Conservation (phyloP, 2,113 vertebrate genomes). For the Ancistrus triradiatus region DNA sequence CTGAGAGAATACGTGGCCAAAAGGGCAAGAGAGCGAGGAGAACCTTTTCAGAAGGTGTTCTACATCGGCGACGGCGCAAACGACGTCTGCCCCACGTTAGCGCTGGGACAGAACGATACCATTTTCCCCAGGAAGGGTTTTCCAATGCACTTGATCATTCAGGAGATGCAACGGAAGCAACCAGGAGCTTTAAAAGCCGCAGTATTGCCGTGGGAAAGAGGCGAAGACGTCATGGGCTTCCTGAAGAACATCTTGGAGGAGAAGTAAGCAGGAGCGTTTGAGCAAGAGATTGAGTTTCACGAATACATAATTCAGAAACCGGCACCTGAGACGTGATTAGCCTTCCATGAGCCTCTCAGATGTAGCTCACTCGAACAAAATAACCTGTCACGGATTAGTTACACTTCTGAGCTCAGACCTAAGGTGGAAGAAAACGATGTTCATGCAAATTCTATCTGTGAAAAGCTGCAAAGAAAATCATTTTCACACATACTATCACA, state of each 20-base stretch:
- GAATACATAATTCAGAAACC: conserved; percentile 8
- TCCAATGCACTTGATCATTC: conserved; percentile 81
- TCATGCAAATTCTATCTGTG: too few relatives aligned
- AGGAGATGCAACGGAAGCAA: conserved; percentile 66
- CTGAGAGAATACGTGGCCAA: conserved; percentile 75
- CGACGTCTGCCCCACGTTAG: conserved; percentile 80
- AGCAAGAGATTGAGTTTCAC: conserved; percentile 5
- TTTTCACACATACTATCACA: too few relatives aligned
- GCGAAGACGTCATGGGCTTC: conserved; percentile 69
- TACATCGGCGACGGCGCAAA: conserved; percentile 92
- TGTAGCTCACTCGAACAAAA: too few relatives aligned
- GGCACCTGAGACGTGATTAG: conserved; percentile 20
- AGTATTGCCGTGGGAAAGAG: conserved; percentile 81
- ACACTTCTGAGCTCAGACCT: too few relatives aligned
- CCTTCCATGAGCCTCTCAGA: conserved; percentile 16
- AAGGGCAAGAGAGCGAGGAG: conserved; percentile 68
- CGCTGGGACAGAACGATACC: conserved; percentile 72
- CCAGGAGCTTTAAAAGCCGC: conserved; percentile 65
- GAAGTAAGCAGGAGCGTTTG: conserved; percentile 51
- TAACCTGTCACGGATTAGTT: too few relatives aligned
- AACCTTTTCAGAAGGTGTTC: conserved; percentile 78
- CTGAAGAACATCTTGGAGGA: conserved; percentile 76
- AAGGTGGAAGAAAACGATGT: too few relatives aligned
- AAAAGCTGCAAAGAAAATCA: too few relatives aligned
- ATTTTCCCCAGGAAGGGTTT: conserved; percentile 83